phyloP scores from a whole-genome alignment of 2,888 invertebrate species.

The Nipponacmea schrenckii region DNA sequence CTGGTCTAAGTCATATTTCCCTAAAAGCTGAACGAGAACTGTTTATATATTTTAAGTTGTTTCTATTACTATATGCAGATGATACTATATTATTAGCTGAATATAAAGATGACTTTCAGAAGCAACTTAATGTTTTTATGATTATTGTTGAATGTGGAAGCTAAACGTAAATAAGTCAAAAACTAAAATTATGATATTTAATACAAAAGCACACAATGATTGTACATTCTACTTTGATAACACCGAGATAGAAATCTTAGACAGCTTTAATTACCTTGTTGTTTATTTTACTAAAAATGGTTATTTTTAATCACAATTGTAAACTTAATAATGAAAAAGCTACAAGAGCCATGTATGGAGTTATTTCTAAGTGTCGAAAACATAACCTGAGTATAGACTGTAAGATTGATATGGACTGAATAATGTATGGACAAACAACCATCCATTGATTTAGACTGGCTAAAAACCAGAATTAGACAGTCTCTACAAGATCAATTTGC shows the following conservation, averaged over 20 bases:
- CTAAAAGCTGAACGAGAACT: too few relatives aligned
- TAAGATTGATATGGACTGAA: neutral
- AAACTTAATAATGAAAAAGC: neutral
- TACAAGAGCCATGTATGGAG: neutral
- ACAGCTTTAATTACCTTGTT: neutral
- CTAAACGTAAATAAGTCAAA: neutral
- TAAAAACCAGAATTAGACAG: neutral
- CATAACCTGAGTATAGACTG: constrained; percentile 1
- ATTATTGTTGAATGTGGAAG: neutral
- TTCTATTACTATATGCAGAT: too few relatives aligned
- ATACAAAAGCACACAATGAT: neutral
- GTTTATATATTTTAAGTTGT: neutral
- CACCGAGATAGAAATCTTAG: neutral
- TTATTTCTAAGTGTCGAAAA: neutral
- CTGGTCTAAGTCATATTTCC: neutral
- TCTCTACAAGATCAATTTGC: neutral
- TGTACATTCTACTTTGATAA: neutral
- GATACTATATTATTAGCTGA: neutral
- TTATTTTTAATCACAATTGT: neutral
- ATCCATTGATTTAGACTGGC: neutral
- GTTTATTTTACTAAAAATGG: neutral
- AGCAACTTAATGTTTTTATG: neutral
- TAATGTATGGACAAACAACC: neutral
- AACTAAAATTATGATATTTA: neutral
- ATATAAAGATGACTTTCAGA: neutral